Evolutionary conservation across 1,140 invertebrate species (phyloP), one percentile per base, ranked within the genome.

Genomic region (Zaprionus gabonicus): DNA sequence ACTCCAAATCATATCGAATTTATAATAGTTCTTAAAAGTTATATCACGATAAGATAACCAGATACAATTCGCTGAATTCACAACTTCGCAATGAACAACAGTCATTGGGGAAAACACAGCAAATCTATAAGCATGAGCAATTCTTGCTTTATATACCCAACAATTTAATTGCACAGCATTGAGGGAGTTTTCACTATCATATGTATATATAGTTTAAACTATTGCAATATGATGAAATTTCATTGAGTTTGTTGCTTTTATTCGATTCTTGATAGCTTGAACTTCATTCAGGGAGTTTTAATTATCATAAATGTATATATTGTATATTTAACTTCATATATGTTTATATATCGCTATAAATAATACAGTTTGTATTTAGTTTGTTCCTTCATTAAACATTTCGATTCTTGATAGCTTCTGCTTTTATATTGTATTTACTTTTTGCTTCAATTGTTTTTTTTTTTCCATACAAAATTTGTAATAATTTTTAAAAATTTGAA

Each of bases 31-130:
- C 41, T 46, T 46, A 17, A 46, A 46, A 9, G 41, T 9, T 46
- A 46, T 46, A 46, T 46, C n/a, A 46, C 6, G 41, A 46, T 46
- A 46, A 46, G 41, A 46, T 46, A 46, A 9, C 15, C n/a, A 46
- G 41, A 17, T 46, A 46, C 1, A 46, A 46, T 46, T 17, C 17
- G 7, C n/a, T 46, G 41, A 44, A 44, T 20, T 17, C n/a, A 46
- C 7, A n/a, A 46, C 13, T 41, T 41, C 13, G 15, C 1, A 46
- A 46, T 9, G n/a, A 7, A 17, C 0, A 46, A 46, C 1, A 15
- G 0, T 17, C 0, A 9, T 44, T 10, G 41, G 41, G 7, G 9
- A 46, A 46, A 46, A 46, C n/a, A 46, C 41, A 17, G 7, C 41
- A 17, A 17, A 9, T 2, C n/a, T 44, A 6, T 6, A 41, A 17